phyloP scores from a whole-genome alignment of 2,113 vertebrate genomes.

The Potamarius usumacintae region DNA sequence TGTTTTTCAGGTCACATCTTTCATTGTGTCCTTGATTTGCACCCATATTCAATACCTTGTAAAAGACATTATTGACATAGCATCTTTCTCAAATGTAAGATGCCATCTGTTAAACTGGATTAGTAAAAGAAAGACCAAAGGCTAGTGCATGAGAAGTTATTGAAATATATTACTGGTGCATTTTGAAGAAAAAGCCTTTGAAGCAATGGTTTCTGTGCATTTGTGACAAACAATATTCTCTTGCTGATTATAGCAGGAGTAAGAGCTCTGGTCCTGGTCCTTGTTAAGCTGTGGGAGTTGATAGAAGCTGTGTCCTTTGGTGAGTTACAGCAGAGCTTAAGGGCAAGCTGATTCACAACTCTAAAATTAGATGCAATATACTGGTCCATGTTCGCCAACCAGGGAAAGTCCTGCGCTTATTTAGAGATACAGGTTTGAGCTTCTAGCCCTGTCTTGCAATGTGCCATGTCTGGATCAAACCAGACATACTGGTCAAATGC shows the following conservation, averaged over 20 bases:
- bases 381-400: conserved; percentile 18
- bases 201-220: neutral
- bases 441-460: neutral
- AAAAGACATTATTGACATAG: neutral
- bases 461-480: neutral
- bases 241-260: neutral
- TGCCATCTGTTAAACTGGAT: no score
- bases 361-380: conserved; percentile 53
- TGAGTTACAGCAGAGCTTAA: conserved; percentile 31
- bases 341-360: conserved; percentile 48
- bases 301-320: conserved; percentile 41
- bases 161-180: neutral
- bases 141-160: neutral
- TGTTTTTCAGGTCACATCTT: conserved; percentile 19
- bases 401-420: conserved; percentile 54
- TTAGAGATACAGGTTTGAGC: conserved; percentile 37
- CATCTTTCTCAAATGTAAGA: neutral
- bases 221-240: neutral
- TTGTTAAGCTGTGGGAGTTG: neutral
- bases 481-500: neutral
- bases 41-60: neutral
- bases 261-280: neutral
- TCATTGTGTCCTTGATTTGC: conserved; percentile 3
- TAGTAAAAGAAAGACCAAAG: neutral
- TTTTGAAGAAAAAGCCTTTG: neutral